Conservation (phyloP, 23 tunicate genomes). For the Botrylloides violaceus region DNA sequence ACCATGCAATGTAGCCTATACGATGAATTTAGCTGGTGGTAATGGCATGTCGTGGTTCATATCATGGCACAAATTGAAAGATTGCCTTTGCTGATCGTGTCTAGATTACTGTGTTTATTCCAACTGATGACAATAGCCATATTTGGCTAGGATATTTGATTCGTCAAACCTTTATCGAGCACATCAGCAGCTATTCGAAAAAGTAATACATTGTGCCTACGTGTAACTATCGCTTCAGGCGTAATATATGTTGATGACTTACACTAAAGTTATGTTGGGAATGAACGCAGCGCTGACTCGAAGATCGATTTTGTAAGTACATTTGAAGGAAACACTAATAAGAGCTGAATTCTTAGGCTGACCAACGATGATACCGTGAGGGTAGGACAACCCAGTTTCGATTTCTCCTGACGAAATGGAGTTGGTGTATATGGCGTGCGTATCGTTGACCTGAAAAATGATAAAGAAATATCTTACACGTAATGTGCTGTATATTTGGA, state of each 20-base stretch:
- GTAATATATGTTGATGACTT: slow-evolving; percentile 16
- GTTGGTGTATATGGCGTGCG: slow-evolving; percentile 76
- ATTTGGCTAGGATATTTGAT: neutral
- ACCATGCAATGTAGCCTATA: too few relatives aligned
- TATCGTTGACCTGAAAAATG: slow-evolving; percentile 68
- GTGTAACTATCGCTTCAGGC: neutral
- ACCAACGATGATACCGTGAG: slow-evolving; percentile 75
- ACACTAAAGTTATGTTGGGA: slow-evolving; percentile 89
- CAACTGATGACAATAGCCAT: neutral
- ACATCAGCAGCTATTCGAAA: too few relatives aligned
- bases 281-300: slow-evolving; percentile 61
- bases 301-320: slow-evolving; percentile 89
- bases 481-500: too few relatives aligned
- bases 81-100: neutral
- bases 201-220: neutral
- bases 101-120: neutral
- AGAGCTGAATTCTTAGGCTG: slow-evolving; percentile 31
- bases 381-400: slow-evolving; percentile 73
- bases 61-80: too few relatives aligned
- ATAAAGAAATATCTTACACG: too few relatives aligned
- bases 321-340: slow-evolving; percentile 50
- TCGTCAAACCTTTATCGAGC: too few relatives aligned
- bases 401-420: slow-evolving; percentile 66
- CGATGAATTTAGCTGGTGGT: too few relatives aligned
- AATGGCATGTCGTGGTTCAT: too few relatives aligned